Conservation (phyloP, 2,888 invertebrate genomes). For the Vanessa cardui region DNA sequence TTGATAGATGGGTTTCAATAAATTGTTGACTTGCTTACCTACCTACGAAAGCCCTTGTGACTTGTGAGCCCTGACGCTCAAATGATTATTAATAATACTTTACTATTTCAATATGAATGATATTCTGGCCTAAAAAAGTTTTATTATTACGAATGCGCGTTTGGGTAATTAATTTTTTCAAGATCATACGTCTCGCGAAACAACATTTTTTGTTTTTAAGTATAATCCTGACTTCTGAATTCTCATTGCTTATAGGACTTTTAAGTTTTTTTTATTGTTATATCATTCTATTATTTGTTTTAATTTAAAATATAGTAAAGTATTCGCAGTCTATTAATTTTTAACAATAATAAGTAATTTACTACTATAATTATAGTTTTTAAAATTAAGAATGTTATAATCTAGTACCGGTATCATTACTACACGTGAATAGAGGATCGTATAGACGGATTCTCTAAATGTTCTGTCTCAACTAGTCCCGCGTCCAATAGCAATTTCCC, state of each 20-base stretch:
- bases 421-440: conserved; percentile 7
- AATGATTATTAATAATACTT: conserved; percentile 18
- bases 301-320: too few relatives aligned
- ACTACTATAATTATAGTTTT: neutral
- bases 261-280: neutral
- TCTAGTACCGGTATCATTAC: neutral
- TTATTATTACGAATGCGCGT: too few relatives aligned
- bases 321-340: too few relatives aligned
- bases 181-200: too few relatives aligned
- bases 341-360: too few relatives aligned
- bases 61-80: conserved; percentile 7
- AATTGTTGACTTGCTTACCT: conserved; percentile 59
- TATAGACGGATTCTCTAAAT: conserved; percentile 45
- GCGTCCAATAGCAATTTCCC: conserved; percentile 58
- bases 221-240: too few relatives aligned
- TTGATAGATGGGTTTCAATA: conserved; percentile 71
- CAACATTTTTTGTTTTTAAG: too few relatives aligned
- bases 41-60: conserved; percentile 33
- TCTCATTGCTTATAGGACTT: neutral
- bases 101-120: neutral
- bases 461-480: conserved; percentile 43
- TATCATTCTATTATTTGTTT: neutral
- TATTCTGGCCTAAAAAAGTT: neutral
- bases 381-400: neutral
- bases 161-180: neutral